Evolutionary conservation across 2,888 invertebrate species (phyloP), one percentile per base, ranked within the genome.

Genomic region (Melieria picta): DNA sequence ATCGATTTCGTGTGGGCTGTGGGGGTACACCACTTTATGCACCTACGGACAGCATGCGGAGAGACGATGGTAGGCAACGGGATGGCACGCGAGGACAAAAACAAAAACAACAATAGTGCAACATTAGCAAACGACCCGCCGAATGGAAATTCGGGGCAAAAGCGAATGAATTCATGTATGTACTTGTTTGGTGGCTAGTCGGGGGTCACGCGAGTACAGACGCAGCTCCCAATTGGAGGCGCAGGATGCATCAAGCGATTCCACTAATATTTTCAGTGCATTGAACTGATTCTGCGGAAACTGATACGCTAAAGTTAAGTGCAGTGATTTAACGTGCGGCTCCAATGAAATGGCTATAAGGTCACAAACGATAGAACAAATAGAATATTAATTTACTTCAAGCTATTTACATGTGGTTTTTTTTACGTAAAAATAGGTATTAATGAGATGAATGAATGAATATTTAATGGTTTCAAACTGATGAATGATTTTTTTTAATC

Each of bases 251-350:
- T 92, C 91, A 77, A 97, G 88, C 67, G 90, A 90, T 79, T 93
- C 92, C 45, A 94, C 94, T 77, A 96, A 88, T 13, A 88, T 87
- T 86, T 94, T 93, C 65, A 97, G 89, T 68, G 90, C 88, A 74
- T 92, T 90, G 81, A 91, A 95, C 67, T 92, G 91, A 30, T 89
- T 88, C 79, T 90, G 89, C 11, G 93, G 91, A 86, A 96, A 97
- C 86, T 95, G 94, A 88, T 96, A 96, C 16, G 96, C 96, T 81
- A 97, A 88, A 7, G 96, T 95, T 79, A 97, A 89, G 87, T 97
- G 96, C 67, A 96, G 88, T 9, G 94, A 94, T 85, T 96, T 95
- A 67, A 93, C 92, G 83, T 94, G 93, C 0, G 94, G 92, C 84
- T 95, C 94, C 81, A 93, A 88, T 81, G 90, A 91, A 79, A 93